Evolutionary conservation across 2,888 invertebrate genomes (phyloP).

Genomic region (Erebia palarica): DNA sequence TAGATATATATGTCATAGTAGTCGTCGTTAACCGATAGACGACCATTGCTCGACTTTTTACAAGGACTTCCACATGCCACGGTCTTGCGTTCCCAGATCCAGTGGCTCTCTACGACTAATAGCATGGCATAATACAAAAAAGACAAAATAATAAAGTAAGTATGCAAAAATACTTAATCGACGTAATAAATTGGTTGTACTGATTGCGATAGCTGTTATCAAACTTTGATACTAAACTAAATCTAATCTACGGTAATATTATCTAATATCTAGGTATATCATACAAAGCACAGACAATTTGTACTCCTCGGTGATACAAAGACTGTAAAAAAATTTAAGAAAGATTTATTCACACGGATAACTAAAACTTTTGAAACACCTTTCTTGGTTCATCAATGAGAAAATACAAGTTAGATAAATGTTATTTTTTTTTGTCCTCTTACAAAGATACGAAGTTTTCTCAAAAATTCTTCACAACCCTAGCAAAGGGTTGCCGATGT

Average conservation of each 20-base stretch:
- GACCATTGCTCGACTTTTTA: no score
- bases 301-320: no score
- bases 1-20: no score
- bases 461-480: conserved; percentile 11
- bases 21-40: no score
- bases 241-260: not conserved
- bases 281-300: no score
- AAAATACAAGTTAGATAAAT: not conserved
- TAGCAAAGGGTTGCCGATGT: conserved; percentile 39
- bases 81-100: no score
- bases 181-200: not conserved
- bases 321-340: not conserved
- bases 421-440: not conserved
- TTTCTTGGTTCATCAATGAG: not conserved
- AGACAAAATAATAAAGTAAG: not conserved
- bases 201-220: not conserved
- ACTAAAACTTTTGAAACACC: not conserved
- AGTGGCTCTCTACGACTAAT: no score
- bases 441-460: conserved; percentile 30
- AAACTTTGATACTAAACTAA: not conserved
- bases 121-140: no score
- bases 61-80: no score
- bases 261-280: not conserved
- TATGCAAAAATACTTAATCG: not conserved
- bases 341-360: not conserved